Evolutionary conservation across 2,888 invertebrate genomes (phyloP).

Genomic region (Trachelus iudaicus): DNA sequence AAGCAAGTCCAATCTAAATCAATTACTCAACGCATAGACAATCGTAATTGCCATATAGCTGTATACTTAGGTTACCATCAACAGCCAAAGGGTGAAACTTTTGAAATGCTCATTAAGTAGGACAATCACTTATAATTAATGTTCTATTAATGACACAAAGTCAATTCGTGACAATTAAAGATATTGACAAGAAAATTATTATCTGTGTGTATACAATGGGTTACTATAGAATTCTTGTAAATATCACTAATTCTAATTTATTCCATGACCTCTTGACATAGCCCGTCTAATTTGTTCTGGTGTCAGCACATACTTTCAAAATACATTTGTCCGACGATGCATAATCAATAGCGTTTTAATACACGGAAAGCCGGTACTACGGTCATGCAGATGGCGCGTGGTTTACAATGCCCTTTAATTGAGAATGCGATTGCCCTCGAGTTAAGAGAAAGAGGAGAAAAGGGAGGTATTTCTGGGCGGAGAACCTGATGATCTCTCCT

Average conservation of each 20-base stretch:
- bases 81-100: slow-evolving; percentile 20
- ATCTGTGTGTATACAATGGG: neutral
- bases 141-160: slow-evolving; percentile 42
- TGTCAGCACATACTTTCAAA: neutral
- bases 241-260: neutral
- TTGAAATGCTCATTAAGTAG: slow-evolving; percentile 45
- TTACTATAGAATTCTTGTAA: neutral
- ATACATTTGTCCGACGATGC: neutral
- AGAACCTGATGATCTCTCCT: slow-evolving; percentile 19
- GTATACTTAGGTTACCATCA: slow-evolving; percentile 19
- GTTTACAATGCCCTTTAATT: slow-evolving; percentile 16
- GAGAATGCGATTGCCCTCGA: slow-evolving; percentile 20
- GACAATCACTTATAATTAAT: slow-evolving; percentile 51
- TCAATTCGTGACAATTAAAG: neutral
- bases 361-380: neutral
- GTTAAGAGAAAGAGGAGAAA: slow-evolving; percentile 17
- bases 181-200: neutral
- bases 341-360: neutral
- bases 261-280: neutral
- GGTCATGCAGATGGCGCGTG: slow-evolving; percentile 11
- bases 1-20: slow-evolving; percentile 44
- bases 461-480: slow-evolving; percentile 22
- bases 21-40: slow-evolving; percentile 41
- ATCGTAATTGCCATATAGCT: slow-evolving; percentile 45
- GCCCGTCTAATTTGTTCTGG: neutral